Evolutionary conservation across 2,888 invertebrate species (phyloP).

Genomic region (Torymus tubicola): DNA sequence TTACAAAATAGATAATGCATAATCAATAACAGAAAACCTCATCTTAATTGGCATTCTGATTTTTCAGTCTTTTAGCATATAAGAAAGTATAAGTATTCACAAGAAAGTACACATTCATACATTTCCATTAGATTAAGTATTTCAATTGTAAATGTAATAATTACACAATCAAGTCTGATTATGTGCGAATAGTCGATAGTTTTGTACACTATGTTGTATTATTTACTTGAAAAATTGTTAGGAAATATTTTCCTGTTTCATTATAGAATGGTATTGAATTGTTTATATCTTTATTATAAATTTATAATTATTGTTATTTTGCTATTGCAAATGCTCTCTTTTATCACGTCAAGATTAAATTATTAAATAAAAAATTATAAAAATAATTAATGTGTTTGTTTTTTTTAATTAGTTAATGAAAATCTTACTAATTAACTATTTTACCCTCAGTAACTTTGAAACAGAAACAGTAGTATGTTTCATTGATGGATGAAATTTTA

Average conservation of each 20-base stretch:
- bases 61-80: constrained; percentile 49
- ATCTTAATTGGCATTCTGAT: constrained; percentile 35
- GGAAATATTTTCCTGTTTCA: constrained; percentile 57
- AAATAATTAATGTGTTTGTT: constrained; percentile 14
- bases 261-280: constrained; percentile 45
- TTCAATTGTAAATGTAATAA: constrained; percentile 52
- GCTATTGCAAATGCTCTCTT: constrained; percentile 55
- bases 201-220: constrained; percentile 53
- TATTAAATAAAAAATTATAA: constrained; percentile 57
- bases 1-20: constrained; percentile 45
- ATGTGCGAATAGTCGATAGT: constrained; percentile 45
- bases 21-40: constrained; percentile 43
- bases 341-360: constrained; percentile 53
- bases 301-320: constrained; percentile 59
- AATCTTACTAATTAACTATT: constrained; percentile 42
- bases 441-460: constrained; percentile 53
- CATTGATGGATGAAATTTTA: constrained; percentile 82
- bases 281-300: constrained; percentile 55
- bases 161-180: constrained; percentile 50
- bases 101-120: constrained; percentile 39
- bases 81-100: constrained; percentile 47
- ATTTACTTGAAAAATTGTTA: constrained; percentile 51
- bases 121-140: constrained; percentile 53
- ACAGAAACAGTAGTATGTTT: constrained; percentile 60
- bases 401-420: not conserved